These are phyloP conservation scores for Theretra japonica DNA, from an alignment of 2,888 invertebrate species.

Conservation along the genomic window DNA sequence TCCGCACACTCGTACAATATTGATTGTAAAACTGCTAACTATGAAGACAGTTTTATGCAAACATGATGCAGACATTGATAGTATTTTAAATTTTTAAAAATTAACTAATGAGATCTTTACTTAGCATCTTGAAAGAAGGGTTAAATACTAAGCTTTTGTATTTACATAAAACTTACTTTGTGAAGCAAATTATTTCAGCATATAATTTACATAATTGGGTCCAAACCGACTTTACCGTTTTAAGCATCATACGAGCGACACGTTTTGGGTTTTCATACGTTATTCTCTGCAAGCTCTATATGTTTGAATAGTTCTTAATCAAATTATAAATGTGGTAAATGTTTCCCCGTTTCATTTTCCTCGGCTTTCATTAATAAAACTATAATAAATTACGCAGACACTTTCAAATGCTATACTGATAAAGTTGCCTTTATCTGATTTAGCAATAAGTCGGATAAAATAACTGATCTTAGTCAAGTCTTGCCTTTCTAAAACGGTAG, in stretches of 20 bases:
- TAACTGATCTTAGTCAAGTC: conserved; percentile 33
- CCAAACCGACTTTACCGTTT: too few relatives aligned
- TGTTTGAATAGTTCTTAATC: too few relatives aligned
- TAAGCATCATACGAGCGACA: too few relatives aligned
- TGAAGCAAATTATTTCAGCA: too few relatives aligned
- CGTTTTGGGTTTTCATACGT: too few relatives aligned
- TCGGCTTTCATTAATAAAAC: background rate
- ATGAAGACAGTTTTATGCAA: background rate
- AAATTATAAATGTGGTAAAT: too few relatives aligned
- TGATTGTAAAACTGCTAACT: background rate
- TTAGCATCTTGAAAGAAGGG: too few relatives aligned
- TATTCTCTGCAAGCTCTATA: too few relatives aligned
- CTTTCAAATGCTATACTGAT: background rate
- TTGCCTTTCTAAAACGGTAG: background rate
- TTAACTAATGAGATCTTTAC: too few relatives aligned
- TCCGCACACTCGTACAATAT: background rate
- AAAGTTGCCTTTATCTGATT: background rate
- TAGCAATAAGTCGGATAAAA: conserved; percentile 22
- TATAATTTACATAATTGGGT: too few relatives aligned
- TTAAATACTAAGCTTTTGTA: too few relatives aligned
- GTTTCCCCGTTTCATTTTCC: background rate
- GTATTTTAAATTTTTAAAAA: background rate
- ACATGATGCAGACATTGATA: background rate
- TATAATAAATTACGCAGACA: background rate
- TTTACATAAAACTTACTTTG: too few relatives aligned